phyloP scores from a whole-genome alignment of 2,113 vertebrate genomes.

The Caranx ignobilis region DNA sequence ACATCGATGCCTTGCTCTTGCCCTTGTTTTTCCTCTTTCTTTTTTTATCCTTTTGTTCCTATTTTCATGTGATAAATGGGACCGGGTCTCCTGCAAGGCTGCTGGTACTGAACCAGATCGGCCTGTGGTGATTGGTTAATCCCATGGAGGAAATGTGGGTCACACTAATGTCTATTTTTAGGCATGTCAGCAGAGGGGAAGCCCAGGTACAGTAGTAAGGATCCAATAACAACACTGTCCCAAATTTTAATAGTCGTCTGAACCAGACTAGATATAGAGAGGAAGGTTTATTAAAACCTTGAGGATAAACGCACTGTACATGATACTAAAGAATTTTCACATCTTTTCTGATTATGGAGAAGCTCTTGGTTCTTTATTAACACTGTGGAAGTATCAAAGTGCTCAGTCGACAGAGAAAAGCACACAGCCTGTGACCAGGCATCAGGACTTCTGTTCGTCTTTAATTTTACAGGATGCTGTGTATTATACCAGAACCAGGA shows the following conservation, averaged over 20 bases:
- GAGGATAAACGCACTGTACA: no score
- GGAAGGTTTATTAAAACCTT: no score
- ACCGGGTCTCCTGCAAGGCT: slow-evolving; percentile 36
- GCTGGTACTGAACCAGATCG: slow-evolving; percentile 61
- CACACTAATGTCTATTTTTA: slow-evolving; percentile 72
- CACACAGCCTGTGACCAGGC: no score
- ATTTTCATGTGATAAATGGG: slow-evolving; percentile 59
- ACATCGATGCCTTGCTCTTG: slow-evolving; percentile 7
- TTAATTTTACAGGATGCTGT: no score
- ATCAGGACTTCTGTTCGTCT: no score
- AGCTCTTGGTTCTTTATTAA: no score
- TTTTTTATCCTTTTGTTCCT: slow-evolving; percentile 38
- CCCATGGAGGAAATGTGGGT: slow-evolving; percentile 72
- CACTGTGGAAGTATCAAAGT: no score
- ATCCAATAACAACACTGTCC: background rate
- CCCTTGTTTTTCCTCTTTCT: background rate
- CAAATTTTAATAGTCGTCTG: background rate
- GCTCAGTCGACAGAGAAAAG: no score
- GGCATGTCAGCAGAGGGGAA: slow-evolving; percentile 22
- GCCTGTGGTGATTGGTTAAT: slow-evolving; percentile 63
- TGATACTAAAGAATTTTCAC: no score
- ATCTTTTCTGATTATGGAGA: no score
- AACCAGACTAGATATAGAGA: background rate
- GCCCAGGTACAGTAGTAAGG: slow-evolving; percentile 51
- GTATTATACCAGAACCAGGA: no score